Base-by-base conservation (phyloP, 1,140 invertebrate species). In the Microplitis demolitor region DNA sequence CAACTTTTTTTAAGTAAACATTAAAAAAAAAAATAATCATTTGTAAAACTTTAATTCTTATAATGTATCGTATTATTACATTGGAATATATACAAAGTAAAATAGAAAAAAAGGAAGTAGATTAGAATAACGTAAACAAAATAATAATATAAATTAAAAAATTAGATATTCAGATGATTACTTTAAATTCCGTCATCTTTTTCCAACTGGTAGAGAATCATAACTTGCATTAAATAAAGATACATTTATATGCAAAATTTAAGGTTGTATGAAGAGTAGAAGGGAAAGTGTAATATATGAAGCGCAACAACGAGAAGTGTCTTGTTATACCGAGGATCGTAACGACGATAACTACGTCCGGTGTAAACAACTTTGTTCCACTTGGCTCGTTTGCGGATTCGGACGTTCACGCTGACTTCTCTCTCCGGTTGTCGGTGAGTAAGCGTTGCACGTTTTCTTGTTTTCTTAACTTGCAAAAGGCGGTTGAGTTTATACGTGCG, bases 331-430 rank as follows among this genome's bases (percentile, higher is more conserved):
- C 39, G 51, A 50, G 45, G 50, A 60, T 70, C 58, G 68, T 56
- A 37, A 62, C 35, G 60, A 39, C 45, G 68, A 56, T 66, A 71
- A 71, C 62, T 61, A 54, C 62, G 69, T 66, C 62, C 69, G 61
- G 61, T 71, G 69, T 64, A 71, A 71, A 71, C 69, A 66, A 71
- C 69, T 71, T 71, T 39, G 34, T 61, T 61, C 45, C 69, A 60
- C 50, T 58, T 35, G 61, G 45, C 9, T 66, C 33, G 54, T 34
- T 13, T 64, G 69, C 31, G n/a, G 39, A 51, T 71, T 71, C 51
- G 62, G 69, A 71, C 62, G 51, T 71, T 62, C 34, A 61, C 61
- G 61, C 37, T 58, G 39, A 16, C 54, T n/a, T 64, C 69, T 64
- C 50, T 56, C 62, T 14, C 45, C 63, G 14, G 14, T 50, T 45